These are phyloP conservation scores for Patella pellucida DNA, from an alignment of 2,888 invertebrate species.

Conservation along the genomic window DNA sequence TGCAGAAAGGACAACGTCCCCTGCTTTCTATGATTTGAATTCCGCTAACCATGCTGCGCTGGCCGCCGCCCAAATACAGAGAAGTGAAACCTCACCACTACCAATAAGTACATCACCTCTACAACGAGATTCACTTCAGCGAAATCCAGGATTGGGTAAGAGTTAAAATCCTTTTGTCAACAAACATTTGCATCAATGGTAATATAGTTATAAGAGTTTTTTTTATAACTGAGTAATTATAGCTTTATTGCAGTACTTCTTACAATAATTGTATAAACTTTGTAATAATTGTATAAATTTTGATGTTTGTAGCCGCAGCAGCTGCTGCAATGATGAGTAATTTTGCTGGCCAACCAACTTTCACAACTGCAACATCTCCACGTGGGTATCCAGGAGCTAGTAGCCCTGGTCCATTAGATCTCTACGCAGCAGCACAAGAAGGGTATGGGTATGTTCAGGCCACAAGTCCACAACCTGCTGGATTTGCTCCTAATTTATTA, in stretches of 20 bases:
- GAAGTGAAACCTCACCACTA: constrained; percentile 65
- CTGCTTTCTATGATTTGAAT: constrained; percentile 66
- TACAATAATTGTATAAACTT: no score
- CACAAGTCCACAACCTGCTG: constrained; percentile 89
- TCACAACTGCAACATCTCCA: constrained; percentile 71
- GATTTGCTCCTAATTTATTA: not conserved
- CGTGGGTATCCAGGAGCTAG: constrained; percentile 90
- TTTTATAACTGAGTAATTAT: no score
- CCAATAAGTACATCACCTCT: constrained; percentile 65
- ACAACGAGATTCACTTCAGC: constrained; percentile 55
- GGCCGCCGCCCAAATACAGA: constrained; percentile 51
- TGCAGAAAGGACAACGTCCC: constrained; percentile 71
- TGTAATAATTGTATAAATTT: no score
- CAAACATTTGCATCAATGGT: not conserved
- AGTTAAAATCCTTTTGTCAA: not conserved
- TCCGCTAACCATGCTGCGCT: constrained; percentile 52
- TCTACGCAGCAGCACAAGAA: constrained; percentile 84
- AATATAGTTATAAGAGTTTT: no score
- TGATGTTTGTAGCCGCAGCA: not conserved
- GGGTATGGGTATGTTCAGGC: constrained; percentile 93
- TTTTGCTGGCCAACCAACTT: constrained; percentile 76
- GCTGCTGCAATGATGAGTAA: constrained; percentile 89
- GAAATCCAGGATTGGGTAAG: constrained; percentile 32
- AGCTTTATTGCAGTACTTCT: no score
- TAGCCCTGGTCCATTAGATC: constrained; percentile 93